Percentiles rank a stretch among this genome's conserved stretches.
Evolutionary conservation across 2,113 vertebrate species (phyloP).

Genomic region (Bufo gargarizans): DNA sequence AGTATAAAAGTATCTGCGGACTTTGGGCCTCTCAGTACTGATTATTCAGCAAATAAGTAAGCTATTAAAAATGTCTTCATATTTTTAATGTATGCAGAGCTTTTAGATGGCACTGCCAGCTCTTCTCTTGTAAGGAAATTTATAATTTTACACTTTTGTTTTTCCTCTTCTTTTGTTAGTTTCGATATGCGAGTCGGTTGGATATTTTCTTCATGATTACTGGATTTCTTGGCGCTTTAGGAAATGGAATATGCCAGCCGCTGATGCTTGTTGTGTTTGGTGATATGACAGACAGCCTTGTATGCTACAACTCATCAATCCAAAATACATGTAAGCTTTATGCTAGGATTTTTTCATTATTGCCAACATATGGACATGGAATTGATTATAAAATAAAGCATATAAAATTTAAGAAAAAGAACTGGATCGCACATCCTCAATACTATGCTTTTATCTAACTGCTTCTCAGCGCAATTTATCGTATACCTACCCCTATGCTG

Average conservation of each 20-base stretch:
- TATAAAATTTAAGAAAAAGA: too few relatives aligned
- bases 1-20: too few relatives aligned
- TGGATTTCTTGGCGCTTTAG: constrained; percentile 69
- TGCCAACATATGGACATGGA: not conserved
- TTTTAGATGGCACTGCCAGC: too few relatives aligned
- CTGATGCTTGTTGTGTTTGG: constrained; percentile 78
- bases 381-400: not conserved
- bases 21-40: not conserved
- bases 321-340: constrained; percentile 61
- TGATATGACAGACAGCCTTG: constrained; percentile 78
- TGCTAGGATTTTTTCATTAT: not conserved
- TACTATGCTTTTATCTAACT: too few relatives aligned
- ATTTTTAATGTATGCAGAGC: too few relatives aligned
- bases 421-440: too few relatives aligned
- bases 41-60: not conserved
- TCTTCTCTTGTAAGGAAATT: too few relatives aligned
- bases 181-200: constrained; percentile 75
- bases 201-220: constrained; percentile 71
- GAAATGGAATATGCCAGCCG: constrained; percentile 69
- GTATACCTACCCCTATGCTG: too few relatives aligned
- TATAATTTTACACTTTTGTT: not conserved
- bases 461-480: too few relatives aligned
- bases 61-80: too few relatives aligned
- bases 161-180: constrained; percentile 65
- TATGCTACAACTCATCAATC: constrained; percentile 60